These are phyloP conservation scores for Castor canadensis DNA, from an alignment of 2,113 vertebrate species.

Conservation along the genomic window DNA sequence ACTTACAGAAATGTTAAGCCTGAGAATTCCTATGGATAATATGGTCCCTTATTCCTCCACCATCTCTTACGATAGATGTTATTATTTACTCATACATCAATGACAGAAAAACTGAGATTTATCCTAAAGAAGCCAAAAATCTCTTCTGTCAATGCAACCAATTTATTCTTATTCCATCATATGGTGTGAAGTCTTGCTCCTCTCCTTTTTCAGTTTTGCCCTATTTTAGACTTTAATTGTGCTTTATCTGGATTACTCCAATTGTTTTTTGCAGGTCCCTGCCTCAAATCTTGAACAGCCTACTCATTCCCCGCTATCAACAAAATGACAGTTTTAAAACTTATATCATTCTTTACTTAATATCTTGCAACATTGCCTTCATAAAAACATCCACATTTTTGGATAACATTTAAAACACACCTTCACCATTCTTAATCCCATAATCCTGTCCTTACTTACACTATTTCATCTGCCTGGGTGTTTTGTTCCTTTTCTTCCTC, in stretches of 20 bases:
- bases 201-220: not conserved
- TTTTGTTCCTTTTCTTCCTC: not conserved
- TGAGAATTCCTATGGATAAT: not conserved
- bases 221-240: not conserved
- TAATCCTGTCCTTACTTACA: not conserved
- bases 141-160: not conserved
- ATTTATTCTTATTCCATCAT: not conserved
- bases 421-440: not conserved
- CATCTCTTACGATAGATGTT: not conserved
- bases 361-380: not conserved
- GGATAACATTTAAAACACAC: not conserved
- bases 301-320: not conserved
- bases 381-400: not conserved
- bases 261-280: not conserved
- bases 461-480: not conserved
- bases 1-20: not conserved
- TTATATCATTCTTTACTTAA: not conserved
- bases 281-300: not conserved
- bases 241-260: not conserved
- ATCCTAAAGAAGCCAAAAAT: not conserved
- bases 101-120: not conserved
- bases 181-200: not conserved
- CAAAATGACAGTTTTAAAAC: slow-evolving; percentile 3
- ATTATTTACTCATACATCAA: not conserved
- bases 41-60: not conserved